These are phyloP conservation scores for Thamnophis elegans DNA, from an alignment of 2,797 vertebrate genomes.

Conservation along the genomic window DNA sequence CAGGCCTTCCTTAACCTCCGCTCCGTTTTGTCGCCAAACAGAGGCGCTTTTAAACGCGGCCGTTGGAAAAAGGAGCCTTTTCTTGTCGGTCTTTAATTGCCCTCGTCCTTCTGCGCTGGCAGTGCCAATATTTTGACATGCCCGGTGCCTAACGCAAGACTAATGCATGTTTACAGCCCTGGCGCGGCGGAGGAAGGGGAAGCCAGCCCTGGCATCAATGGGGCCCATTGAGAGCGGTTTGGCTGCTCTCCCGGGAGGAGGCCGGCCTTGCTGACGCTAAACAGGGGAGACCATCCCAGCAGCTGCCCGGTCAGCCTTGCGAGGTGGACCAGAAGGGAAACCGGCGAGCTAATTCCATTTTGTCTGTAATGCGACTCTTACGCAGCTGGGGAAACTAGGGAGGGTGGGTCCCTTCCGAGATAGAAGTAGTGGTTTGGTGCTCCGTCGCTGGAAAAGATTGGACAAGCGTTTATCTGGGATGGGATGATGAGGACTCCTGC, in stretches of 20 bases:
- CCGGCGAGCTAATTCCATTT: neutral
- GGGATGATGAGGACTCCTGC: too few species aligned
- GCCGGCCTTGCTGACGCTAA: neutral
- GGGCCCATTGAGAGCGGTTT: neutral
- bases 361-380: neutral
- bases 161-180: neutral
- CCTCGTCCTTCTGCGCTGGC: neutral
- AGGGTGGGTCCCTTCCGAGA: neutral
- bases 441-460: too few species aligned
- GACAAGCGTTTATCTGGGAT: too few species aligned
- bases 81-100: neutral
- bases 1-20: neutral
- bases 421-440: too few species aligned
- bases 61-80: neutral
- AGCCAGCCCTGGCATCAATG: neutral
- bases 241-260: neutral
- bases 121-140: slow-evolving; percentile 27
- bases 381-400: neutral
- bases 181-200: neutral
- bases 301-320: neutral
- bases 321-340: neutral
- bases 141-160: neutral
- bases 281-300: neutral
- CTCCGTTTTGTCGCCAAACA: neutral
- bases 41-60: neutral